A percentile compares a stretch with the other conserved stretches of the same genome.
Conservation (phyloP, 2,113 vertebrate genomes). For the Paramormyrops kingsleyae region DNA sequence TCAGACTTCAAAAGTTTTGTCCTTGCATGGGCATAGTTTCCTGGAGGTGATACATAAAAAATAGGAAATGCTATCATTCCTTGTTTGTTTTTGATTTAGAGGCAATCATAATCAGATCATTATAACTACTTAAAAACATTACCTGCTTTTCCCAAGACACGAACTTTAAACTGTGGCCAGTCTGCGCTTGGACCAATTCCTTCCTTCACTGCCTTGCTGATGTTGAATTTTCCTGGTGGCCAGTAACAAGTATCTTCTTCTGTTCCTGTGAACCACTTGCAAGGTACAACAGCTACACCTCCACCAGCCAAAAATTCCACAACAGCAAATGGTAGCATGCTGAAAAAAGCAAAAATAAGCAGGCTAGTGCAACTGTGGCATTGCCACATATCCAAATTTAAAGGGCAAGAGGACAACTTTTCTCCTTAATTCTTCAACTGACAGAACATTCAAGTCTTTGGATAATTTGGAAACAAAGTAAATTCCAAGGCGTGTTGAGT, state of each 20-base stretch:
- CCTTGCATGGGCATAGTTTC: conserved; percentile 22
- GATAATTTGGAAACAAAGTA: neutral
- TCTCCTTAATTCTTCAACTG: conserved; percentile 7
- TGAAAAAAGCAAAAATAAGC: conserved; percentile 7
- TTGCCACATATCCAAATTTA: conserved; percentile 17
- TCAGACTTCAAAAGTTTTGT: conserved; percentile 23
- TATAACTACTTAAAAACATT: neutral
- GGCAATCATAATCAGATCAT: conserved; percentile 1
- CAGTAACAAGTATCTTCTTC: conserved; percentile 27
- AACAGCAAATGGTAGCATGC: conserved; percentile 21
- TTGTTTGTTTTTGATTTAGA: neutral
- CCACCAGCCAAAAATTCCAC: conserved; percentile 22
- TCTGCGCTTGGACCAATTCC: conserved; percentile 18
- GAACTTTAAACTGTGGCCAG: conserved; percentile 19
- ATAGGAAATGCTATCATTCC: neutral
- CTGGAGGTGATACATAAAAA: conserved; percentile 15
- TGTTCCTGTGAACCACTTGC: conserved; percentile 23
- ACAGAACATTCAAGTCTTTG: conserved; percentile 9
- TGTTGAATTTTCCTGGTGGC: conserved; percentile 14
- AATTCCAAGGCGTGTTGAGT: no score
- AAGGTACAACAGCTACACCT: conserved; percentile 21
- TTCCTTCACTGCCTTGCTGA: conserved; percentile 23
- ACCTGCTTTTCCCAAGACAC: conserved; percentile 26
- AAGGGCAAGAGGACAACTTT: neutral
- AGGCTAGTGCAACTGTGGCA: conserved; percentile 1